phyloP scores from a whole-genome alignment of 2,888 invertebrate genomes.

The Epirrhoe tristata region DNA sequence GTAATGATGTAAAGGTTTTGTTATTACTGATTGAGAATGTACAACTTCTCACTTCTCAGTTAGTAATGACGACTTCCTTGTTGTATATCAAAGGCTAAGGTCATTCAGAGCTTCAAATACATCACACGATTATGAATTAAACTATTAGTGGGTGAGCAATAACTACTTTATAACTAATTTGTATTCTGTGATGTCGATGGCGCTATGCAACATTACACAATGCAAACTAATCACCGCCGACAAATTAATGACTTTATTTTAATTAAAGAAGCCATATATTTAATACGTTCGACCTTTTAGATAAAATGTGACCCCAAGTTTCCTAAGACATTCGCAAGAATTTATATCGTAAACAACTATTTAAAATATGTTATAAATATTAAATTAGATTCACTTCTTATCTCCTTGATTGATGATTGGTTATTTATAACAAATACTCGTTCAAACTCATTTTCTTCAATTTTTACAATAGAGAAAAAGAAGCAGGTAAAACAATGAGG shows the following conservation, averaged over 20 bases:
- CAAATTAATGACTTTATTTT: slow-evolving; percentile 34
- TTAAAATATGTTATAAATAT: slow-evolving; percentile 13
- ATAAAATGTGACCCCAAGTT: slow-evolving; percentile 30
- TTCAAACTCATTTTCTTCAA: not conserved
- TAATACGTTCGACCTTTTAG: slow-evolving; percentile 29
- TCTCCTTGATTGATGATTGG: slow-evolving; percentile 5
- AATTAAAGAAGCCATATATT: slow-evolving; percentile 28
- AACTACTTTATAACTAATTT: not conserved
- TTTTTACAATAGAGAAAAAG: no score
- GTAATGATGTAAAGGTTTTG: no score
- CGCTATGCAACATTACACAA: slow-evolving; percentile 30
- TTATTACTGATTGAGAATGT: no score
- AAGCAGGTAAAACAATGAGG: no score
- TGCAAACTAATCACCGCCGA: slow-evolving; percentile 31
- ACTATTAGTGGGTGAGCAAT: not conserved
- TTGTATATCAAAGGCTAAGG: no score
- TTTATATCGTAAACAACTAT: slow-evolving; percentile 8
- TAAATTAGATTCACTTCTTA: not conserved
- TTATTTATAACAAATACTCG: not conserved
- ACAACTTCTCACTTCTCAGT: no score
- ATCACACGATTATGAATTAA: not conserved
- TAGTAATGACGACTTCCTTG: no score
- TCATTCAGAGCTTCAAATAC: not conserved
- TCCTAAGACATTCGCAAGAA: slow-evolving; percentile 29
- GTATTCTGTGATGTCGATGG: slow-evolving; percentile 4